A percentile compares a stretch with the other conserved stretches of the same genome.
phyloP scores from a whole-genome alignment of 1,140 invertebrate species.

The Penaeus japonicus region DNA sequence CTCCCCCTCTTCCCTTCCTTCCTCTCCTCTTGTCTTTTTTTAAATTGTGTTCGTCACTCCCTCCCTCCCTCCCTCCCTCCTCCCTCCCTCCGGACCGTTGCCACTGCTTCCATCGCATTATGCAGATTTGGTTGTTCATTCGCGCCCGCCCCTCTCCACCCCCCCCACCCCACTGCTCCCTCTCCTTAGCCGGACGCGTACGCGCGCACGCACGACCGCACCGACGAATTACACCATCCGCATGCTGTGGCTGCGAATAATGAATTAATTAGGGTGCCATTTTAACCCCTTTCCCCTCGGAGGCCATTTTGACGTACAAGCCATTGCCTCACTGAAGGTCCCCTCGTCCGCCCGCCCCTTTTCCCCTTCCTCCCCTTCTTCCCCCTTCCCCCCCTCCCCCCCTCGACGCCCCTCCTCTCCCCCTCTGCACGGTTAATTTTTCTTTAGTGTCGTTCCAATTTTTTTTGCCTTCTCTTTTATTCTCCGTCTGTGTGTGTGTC shows the following conservation, averaged over 20 bases:
- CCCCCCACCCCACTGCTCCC: too few species aligned
- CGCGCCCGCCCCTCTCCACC: too few species aligned
- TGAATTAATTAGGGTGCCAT: constrained; percentile 57
- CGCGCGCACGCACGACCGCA: not conserved
- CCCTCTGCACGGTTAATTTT: not conserved
- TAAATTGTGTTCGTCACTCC: too few species aligned
- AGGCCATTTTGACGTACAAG: constrained; percentile 52
- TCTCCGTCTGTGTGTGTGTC: not conserved
- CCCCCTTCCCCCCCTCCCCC: not conserved
- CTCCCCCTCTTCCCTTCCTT: too few species aligned
- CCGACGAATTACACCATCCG: constrained; percentile 33
- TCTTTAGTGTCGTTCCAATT: not conserved
- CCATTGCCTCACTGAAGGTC: constrained; percentile 41
- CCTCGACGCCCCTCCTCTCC: not conserved
- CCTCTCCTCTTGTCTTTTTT: too few species aligned
- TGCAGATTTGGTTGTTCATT: too few species aligned
- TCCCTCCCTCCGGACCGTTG: too few species aligned
- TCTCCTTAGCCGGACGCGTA: too few species aligned
- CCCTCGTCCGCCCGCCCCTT: not conserved
- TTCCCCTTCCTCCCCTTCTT: not conserved
- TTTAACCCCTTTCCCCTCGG: constrained; percentile 52
- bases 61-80: too few species aligned
- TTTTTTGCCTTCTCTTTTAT: not conserved
- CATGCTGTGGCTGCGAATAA: constrained; percentile 47
- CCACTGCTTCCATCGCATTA: too few species aligned